Evolutionary conservation across 1,140 invertebrate genomes (phyloP).

Genomic region (Lordiphosa collinella): DNA sequence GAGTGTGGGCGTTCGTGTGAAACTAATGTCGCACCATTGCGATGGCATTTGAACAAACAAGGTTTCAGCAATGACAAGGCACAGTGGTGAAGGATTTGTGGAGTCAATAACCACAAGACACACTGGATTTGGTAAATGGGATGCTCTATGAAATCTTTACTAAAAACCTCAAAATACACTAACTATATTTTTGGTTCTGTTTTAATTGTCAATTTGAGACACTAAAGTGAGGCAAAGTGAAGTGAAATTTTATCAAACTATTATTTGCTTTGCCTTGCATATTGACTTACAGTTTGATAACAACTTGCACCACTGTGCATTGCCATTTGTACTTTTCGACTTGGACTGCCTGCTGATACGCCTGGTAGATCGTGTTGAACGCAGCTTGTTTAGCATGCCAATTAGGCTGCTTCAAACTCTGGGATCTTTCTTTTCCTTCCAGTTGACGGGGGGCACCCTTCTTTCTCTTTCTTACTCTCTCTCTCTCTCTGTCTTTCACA

Average conservation of each 20-base stretch:
- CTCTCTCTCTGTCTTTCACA: conserved; percentile 23
- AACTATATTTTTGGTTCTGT: too few species aligned
- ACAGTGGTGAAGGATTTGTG: conserved; percentile 27
- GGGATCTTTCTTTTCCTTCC: conserved; percentile 14
- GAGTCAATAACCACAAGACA: too few species aligned
- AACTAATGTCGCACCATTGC: conserved; percentile 56
- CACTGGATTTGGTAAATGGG: too few species aligned
- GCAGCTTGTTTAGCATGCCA: conserved; percentile 77
- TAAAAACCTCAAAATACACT: too few species aligned
- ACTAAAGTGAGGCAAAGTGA: too few species aligned
- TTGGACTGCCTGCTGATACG: conserved; percentile 51
- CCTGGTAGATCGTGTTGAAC: conserved; percentile 76
- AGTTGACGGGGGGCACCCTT: not conserved
- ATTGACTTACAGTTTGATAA: not conserved
- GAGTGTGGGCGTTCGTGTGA: conserved; percentile 71
- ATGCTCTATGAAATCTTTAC: too few species aligned
- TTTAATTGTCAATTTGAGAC: too few species aligned
- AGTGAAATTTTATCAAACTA: too few species aligned
- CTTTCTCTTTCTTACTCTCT: not conserved
- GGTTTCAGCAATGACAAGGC: conserved; percentile 45
- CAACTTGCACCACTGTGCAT: conserved; percentile 22
- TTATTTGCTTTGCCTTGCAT: not conserved
- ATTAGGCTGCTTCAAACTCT: conserved; percentile 61
- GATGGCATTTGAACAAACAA: conserved; percentile 63
- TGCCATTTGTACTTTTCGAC: conserved; percentile 2